Conservation (phyloP, 2,888 invertebrate species). For the Cheilosia soror region DNA sequence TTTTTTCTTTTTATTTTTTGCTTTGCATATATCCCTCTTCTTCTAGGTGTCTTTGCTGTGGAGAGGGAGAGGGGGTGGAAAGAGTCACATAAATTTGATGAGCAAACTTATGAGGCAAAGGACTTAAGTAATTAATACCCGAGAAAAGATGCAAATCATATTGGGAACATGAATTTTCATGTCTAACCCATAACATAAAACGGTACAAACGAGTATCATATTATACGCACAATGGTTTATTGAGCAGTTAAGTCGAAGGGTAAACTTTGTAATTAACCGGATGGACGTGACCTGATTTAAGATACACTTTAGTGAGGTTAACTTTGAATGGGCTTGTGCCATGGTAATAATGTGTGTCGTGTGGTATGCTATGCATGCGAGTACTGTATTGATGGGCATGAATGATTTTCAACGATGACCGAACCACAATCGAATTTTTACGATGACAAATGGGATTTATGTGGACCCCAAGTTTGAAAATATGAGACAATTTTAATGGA, state of each 20-base stretch:
- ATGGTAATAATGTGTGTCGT: background rate
- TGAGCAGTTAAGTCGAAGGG: slow-evolving; percentile 60
- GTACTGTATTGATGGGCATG: slow-evolving; percentile 23
- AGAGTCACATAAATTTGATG: slow-evolving; percentile 69
- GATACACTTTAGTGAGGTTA: slow-evolving; percentile 11
- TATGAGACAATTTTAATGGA: background rate
- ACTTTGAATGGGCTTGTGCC: background rate
- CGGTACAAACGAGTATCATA: slow-evolving; percentile 6
- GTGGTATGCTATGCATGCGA: background rate
- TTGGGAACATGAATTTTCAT: slow-evolving; percentile 63
- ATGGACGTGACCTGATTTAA: slow-evolving; percentile 67
- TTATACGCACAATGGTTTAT: slow-evolving; percentile 42
- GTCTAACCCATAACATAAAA: slow-evolving; percentile 39
- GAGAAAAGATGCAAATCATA: slow-evolving; percentile 58
- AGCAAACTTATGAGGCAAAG: slow-evolving; percentile 53
- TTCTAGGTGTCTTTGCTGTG: slow-evolving; percentile 24
- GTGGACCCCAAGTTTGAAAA: background rate
- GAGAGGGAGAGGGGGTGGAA: background rate
- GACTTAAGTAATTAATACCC: slow-evolving; percentile 61
- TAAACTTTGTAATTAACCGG: slow-evolving; percentile 69
- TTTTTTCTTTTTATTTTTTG: background rate
- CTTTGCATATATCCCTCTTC: background rate
- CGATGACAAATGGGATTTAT: slow-evolving; percentile 3
- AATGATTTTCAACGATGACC: slow-evolving; percentile 21
- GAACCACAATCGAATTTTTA: slow-evolving; percentile 20